Evolutionary conservation across 2,797 vertebrate species (phyloP), one percentile per base, ranked within the genome.

Genomic region (Cygnus olor): DNA sequence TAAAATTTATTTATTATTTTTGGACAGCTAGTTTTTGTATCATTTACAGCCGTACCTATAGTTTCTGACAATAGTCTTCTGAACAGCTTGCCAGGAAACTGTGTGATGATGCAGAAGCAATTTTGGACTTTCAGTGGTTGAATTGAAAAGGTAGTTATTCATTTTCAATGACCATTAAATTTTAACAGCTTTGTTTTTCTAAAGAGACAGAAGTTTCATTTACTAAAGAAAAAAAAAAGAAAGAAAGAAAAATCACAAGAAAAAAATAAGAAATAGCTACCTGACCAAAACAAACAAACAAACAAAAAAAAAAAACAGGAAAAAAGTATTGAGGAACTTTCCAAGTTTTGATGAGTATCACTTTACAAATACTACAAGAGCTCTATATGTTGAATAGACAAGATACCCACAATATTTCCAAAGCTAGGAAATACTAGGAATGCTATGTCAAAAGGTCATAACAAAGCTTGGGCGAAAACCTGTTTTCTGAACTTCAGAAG

Each of bases 301-400:
- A 0, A 4, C 32, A 44, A 47, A 69, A 38, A 63, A 22, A 51
- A 49, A 45, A 15, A 0, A 3, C 32, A 45, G 22, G 22, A 49
- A 70, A 40, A 64, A 24, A 15, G 14, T 5, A 64, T 10, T 32
- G 13, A 8, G 27, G 51, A 6, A 1, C 44, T 91, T 56, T 61
- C 30, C 40, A 78, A 54, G 45, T 49, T 93, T 80, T 80, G 47
- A 68, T 38, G 36, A 85, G 7, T 49, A 34, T 8, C 6, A 69
- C 38, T 58, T 53, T 17, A 80, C 0, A 89, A 82, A 74, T 80
- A 91, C 7, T n/a, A 72, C 74, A 78, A 24, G 5, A 61, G 2
- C 54, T 61, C 24, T 12, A 2, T 25, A 54, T 51, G 14, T 25
- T 69, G 20, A 80, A 83, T 0, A 63, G 49, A 76, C 64, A 83